A percentile compares a stretch with the other conserved stretches of the same genome.
phyloP scores from a whole-genome alignment of 2,888 invertebrate genomes.

The Spisula solida region DNA sequence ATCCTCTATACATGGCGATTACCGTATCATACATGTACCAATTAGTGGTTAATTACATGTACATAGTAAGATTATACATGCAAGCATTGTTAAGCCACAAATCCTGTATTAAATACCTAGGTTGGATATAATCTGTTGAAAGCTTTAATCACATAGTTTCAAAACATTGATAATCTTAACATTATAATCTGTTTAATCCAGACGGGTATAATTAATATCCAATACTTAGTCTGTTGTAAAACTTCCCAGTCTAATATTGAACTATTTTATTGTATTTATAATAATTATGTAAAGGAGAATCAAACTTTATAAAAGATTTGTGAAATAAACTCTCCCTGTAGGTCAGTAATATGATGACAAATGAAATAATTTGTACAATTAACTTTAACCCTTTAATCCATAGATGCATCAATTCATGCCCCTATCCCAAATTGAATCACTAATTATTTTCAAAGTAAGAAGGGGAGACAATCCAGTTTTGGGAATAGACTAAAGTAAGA shows the following conservation, averaged over 20 bases:
- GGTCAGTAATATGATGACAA: no score
- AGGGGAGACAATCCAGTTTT: no score
- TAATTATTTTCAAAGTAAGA: no score
- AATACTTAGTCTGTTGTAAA: neutral
- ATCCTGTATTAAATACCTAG: neutral
- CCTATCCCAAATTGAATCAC: no score
- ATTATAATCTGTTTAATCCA: conserved; percentile 7
- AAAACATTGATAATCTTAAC: neutral
- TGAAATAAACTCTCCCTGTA: no score
- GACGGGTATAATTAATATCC: neutral
- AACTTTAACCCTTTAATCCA: no score
- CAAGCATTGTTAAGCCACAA: neutral
- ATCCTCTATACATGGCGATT: neutral
- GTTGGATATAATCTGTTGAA: neutral
- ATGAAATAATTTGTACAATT: no score
- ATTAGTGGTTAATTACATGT: conserved; percentile 4
- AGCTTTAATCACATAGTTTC: neutral
- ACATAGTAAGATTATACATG: neutral
- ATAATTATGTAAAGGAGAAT: no score
- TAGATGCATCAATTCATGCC: no score
- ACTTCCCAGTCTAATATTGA: neutral
- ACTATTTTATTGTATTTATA: no score
- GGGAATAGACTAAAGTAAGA: no score
- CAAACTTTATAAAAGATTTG: no score
- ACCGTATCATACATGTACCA: neutral